Percentiles rank a stretch among this genome's conserved stretches.
These are phyloP conservation scores for Lipophrys pholis DNA, from an alignment of 2,113 vertebrate species.

Conservation along the genomic window DNA sequence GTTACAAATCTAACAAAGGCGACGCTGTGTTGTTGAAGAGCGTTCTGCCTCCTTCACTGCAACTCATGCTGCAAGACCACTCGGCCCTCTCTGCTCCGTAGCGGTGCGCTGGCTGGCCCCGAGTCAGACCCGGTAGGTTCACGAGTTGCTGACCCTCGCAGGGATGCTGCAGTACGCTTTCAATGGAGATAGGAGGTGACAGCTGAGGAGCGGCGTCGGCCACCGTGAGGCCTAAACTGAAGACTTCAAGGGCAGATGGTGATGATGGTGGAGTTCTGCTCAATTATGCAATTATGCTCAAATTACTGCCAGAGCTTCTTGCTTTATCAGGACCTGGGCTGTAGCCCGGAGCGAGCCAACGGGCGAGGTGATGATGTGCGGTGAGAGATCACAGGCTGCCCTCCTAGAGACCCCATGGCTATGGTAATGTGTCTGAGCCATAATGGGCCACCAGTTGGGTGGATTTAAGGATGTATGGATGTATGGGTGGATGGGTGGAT, in stretches of 20 bases:
- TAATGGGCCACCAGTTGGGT: slow-evolving; percentile 4
- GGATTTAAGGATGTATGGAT: no score
- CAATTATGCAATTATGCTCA: slow-evolving; percentile 74
- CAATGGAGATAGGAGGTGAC: slow-evolving; percentile 68
- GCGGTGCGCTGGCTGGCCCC: slow-evolving; percentile 56
- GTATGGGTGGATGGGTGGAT: no score
- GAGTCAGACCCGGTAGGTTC: slow-evolving; percentile 62
- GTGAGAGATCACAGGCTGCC: slow-evolving; percentile 48
- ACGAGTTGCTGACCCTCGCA: slow-evolving; percentile 48
- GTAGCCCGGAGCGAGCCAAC: slow-evolving; percentile 58
- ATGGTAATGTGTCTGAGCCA: slow-evolving; percentile 38
- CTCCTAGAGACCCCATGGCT: slow-evolving; percentile 48
- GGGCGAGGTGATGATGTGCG: slow-evolving; percentile 63
- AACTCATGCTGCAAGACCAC: slow-evolving; percentile 16
- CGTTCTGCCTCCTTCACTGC: slow-evolving; percentile 36
- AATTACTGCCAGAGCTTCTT: slow-evolving; percentile 72
- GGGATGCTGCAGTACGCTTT: slow-evolving; percentile 43
- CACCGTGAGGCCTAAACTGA: slow-evolving; percentile 54
- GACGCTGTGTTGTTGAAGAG: slow-evolving; percentile 66
- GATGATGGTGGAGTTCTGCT: slow-evolving; percentile 60
- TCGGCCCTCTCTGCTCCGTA: slow-evolving; percentile 48
- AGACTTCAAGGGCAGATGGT: slow-evolving; percentile 53
- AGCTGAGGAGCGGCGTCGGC: slow-evolving; percentile 55
- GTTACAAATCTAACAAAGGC: slow-evolving; percentile 71
- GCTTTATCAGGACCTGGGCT: slow-evolving; percentile 42